These are phyloP conservation scores for Myiothlypis chrysogaster DNA, from an alignment of 2,797 vertebrate species.

Conservation along the genomic window DNA sequence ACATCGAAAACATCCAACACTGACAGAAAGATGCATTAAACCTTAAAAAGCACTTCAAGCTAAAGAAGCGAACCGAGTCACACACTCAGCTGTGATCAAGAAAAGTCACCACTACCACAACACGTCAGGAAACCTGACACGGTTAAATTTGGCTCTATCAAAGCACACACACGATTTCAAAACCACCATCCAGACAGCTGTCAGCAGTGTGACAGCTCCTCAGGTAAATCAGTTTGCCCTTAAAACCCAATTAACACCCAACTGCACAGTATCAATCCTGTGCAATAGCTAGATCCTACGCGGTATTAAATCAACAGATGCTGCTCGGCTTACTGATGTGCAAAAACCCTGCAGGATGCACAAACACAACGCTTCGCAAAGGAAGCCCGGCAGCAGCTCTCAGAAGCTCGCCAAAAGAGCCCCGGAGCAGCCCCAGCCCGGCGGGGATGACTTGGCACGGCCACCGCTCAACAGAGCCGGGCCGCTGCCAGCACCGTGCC, in stretches of 20 bases:
- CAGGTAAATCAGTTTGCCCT: rapidly evolving
- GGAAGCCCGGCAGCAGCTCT: rapidly evolving
- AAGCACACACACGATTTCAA: rapidly evolving
- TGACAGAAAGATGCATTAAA: rapidly evolving
- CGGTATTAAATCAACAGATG: rapidly evolving
- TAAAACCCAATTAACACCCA: background rate
- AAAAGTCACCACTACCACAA: rapidly evolving
- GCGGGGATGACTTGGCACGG: rapidly evolving
- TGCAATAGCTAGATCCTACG: rapidly evolving
- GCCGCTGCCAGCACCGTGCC: rapidly evolving
- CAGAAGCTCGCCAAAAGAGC: rapidly evolving
- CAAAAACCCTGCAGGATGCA: rapidly evolving
- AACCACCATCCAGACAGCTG: rapidly evolving
- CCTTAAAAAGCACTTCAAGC: rapidly evolving
- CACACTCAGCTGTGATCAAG: rapidly evolving
- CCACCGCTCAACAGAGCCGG: rapidly evolving
- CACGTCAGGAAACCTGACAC: background rate
- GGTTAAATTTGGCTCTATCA: background rate
- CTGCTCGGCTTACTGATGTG: rapidly evolving
- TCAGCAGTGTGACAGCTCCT: background rate
- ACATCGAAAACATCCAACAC: rapidly evolving
- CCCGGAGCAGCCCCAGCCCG: background rate
- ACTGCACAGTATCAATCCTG: rapidly evolving
- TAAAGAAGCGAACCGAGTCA: background rate
- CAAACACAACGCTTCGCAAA: rapidly evolving